Evolutionary conservation across 2,888 invertebrate genomes (phyloP).

Genomic region (Machimus atricapillus): DNA sequence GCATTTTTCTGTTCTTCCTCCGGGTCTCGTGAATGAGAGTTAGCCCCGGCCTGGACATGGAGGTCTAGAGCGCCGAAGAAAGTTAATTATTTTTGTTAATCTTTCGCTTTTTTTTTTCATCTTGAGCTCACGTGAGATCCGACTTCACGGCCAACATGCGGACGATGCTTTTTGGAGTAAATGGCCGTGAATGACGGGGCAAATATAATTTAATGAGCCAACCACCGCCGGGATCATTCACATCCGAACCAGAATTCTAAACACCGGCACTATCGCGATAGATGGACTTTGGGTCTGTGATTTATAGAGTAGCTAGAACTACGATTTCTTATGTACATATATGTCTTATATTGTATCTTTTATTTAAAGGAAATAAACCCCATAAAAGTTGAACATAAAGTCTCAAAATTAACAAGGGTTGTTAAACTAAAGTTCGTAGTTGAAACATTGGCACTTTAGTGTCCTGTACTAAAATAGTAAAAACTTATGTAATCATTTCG

Average conservation of each 20-base stretch:
- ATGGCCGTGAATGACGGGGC: not conserved
- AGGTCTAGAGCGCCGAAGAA: not conserved
- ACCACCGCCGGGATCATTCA: not conserved
- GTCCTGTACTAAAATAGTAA: no score
- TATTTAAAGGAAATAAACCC: no score
- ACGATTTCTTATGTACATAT: no score
- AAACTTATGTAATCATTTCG: no score
- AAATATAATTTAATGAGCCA: conserved; percentile 2
- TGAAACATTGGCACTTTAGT: no score
- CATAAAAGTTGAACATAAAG: no score
- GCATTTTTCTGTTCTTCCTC: conserved; percentile 21
- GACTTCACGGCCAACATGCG: not conserved
- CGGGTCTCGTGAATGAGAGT: not conserved
- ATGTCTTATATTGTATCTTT: no score
- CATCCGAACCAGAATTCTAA: not conserved
- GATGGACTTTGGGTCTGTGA: not conserved
- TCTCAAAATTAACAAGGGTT: no score
- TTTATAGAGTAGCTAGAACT: not conserved
- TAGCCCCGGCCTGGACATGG: not conserved
- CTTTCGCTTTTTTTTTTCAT: not conserved
- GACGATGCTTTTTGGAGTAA: not conserved
- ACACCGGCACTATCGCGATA: not conserved
- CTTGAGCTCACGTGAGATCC: not conserved
- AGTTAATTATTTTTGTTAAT: conserved; percentile 36
- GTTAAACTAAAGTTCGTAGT: no score